Percentiles rank a stretch among this genome's conserved stretches.
Evolutionary conservation across 2,888 invertebrate species (phyloP).

Genomic region (Agriopis marginaria): DNA sequence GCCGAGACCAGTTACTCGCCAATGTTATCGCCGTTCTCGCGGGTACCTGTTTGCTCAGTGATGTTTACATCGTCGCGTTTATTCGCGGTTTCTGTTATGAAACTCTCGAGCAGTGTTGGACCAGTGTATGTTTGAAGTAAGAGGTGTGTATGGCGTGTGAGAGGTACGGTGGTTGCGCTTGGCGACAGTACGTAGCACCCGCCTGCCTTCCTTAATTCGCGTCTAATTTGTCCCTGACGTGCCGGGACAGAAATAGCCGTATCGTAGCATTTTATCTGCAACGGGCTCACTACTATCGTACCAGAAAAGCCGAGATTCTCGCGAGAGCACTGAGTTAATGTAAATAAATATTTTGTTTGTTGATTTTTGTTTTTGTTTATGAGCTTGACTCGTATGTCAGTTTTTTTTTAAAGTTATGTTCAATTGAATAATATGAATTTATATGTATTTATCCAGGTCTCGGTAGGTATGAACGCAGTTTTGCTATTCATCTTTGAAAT

Average conservation of each 20-base stretch:
- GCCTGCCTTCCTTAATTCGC: constrained; percentile 53
- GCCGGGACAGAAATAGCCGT: constrained; percentile 58
- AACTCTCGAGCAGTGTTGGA: constrained; percentile 25
- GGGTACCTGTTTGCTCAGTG: constrained; percentile 39
- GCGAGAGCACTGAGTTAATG: background rate
- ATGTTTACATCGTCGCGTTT: constrained; percentile 47
- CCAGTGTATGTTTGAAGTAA: constrained; percentile 12
- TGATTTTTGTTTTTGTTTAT: background rate
- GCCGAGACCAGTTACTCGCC: constrained; percentile 40
- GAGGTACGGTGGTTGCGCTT: constrained; percentile 55
- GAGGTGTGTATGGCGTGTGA: constrained; percentile 39
- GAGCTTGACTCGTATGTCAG: background rate
- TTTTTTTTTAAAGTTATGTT: background rate
- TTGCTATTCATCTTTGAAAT: background rate
- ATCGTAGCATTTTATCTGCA: constrained; percentile 45
- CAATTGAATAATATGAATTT: background rate
- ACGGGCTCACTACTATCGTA: constrained; percentile 33
- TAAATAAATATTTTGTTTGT: background rate
- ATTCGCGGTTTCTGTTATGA: constrained; percentile 34
- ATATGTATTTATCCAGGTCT: background rate
- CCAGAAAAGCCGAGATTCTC: background rate
- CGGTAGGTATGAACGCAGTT: background rate
- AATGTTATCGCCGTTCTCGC: constrained; percentile 34
- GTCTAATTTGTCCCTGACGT: constrained; percentile 55
- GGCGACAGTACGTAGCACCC: constrained; percentile 48